Evolutionary conservation across 2,888 invertebrate species (phyloP).

Genomic region (Melieria crassipennis): DNA sequence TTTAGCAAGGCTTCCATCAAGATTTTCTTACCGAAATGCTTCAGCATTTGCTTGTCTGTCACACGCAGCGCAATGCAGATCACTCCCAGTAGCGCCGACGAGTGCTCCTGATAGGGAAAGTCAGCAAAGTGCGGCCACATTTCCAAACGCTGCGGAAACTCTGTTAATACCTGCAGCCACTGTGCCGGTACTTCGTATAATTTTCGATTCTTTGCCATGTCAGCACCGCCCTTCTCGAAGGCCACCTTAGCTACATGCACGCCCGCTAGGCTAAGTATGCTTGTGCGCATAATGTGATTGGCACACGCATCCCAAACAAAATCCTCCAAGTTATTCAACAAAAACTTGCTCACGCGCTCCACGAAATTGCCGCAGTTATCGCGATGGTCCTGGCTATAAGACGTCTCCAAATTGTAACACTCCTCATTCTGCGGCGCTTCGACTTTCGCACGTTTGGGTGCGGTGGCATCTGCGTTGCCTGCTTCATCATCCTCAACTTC

Average conservation of each 20-base stretch:
- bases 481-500: slow-evolving; percentile 42
- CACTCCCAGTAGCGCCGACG: slow-evolving; percentile 78
- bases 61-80: slow-evolving; percentile 69
- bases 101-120: slow-evolving; percentile 74
- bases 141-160: slow-evolving; percentile 73
- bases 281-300: slow-evolving; percentile 79
- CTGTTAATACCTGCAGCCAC: slow-evolving; percentile 72
- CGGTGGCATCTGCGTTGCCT: slow-evolving; percentile 48
- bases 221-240: slow-evolving; percentile 64
- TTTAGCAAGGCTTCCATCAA: slow-evolving; percentile 67
- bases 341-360: slow-evolving; percentile 77
- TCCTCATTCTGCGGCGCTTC: slow-evolving; percentile 50
- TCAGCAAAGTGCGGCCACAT: slow-evolving; percentile 83
- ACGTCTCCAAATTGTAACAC: slow-evolving; percentile 54
- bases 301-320: slow-evolving; percentile 82
- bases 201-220: slow-evolving; percentile 50
- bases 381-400: slow-evolving; percentile 67
- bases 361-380: slow-evolving; percentile 73
- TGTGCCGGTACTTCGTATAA: slow-evolving; percentile 69
- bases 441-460: slow-evolving; percentile 47
- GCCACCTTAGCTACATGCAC: slow-evolving; percentile 69
- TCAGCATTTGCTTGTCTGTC: slow-evolving; percentile 70
- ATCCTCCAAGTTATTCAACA: slow-evolving; percentile 86
- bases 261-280: slow-evolving; percentile 76
- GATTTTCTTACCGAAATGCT: slow-evolving; percentile 73